These are phyloP conservation scores for Apteryx owenii DNA, from an alignment of 2,113 vertebrate genomes.

Conservation along the genomic window DNA sequence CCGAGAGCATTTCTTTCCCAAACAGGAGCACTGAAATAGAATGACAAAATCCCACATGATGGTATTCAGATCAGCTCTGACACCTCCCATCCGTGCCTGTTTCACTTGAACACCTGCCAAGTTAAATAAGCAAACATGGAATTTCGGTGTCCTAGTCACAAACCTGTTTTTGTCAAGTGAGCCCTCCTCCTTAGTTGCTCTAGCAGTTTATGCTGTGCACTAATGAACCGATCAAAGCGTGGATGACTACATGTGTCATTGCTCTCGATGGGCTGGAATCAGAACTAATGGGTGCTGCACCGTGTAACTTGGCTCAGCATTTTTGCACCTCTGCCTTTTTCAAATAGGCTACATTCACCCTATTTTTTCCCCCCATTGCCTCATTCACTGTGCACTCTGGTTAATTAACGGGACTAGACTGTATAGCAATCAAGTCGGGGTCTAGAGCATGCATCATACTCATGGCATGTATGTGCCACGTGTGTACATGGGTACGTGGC, in stretches of 20 bases:
- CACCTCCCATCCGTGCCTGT: not conserved
- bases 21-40: conserved; percentile 46
- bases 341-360: not conserved
- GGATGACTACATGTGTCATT: fast-evolving
- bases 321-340: not conserved
- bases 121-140: conserved; percentile 39
- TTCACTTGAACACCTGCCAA: conserved; percentile 49
- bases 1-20: conserved; percentile 31
- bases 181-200: not conserved
- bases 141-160: not conserved
- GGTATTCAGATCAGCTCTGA: not conserved
- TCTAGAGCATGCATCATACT: not conserved
- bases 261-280: not conserved
- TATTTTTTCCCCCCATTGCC: no score
- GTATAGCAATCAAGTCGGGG: not conserved
- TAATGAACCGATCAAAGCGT: not conserved
- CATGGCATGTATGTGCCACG: no score
- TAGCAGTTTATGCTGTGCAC: not conserved
- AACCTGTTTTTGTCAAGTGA: not conserved
- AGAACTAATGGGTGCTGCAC: no score
- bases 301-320: fast-evolving
- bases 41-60: not conserved
- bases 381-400: no score
- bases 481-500: no score
- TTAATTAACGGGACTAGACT: not conserved